These are phyloP conservation scores for Papilio protenor DNA, from an alignment of 2,888 invertebrate species.

Conservation along the genomic window DNA sequence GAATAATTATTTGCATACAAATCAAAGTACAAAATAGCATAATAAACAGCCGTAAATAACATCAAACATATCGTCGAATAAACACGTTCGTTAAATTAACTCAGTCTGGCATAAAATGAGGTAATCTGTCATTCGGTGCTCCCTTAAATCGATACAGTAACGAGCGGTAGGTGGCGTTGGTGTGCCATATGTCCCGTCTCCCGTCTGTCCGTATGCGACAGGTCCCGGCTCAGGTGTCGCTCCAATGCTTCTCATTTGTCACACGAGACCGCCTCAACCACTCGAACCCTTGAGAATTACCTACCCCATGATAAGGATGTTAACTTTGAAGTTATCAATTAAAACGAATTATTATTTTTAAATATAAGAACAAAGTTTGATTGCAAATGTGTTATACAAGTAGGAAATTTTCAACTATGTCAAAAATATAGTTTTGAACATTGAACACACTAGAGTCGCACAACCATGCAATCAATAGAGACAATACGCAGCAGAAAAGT, in stretches of 20 bases:
- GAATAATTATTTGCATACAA: background rate
- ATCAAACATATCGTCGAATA: conserved; percentile 22
- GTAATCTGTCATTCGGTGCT: conserved; percentile 33
- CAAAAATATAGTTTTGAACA: no score
- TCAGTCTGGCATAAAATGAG: conserved; percentile 34
- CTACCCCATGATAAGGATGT: background rate
- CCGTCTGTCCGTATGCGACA: conserved; percentile 46
- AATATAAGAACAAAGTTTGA: no score
- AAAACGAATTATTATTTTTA: background rate
- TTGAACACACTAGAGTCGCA: background rate
- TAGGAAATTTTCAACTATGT: no score
- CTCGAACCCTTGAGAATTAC: conserved; percentile 40
- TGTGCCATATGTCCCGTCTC: conserved; percentile 46
- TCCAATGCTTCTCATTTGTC: conserved; percentile 64
- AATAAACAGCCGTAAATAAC: background rate
- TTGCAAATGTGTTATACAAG: no score
- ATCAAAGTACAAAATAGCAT: background rate
- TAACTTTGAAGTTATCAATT: conserved; percentile 2
- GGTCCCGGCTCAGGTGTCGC: conserved; percentile 64
- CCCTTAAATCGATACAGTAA: conserved; percentile 39
- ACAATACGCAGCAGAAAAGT: background rate
- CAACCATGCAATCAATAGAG: background rate
- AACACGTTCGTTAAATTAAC: conserved; percentile 37
- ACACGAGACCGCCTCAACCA: conserved; percentile 58
- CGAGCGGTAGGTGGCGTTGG: conserved; percentile 21